phyloP scores from a whole-genome alignment of 2,888 invertebrate species.

The Drosophila limbata region DNA sequence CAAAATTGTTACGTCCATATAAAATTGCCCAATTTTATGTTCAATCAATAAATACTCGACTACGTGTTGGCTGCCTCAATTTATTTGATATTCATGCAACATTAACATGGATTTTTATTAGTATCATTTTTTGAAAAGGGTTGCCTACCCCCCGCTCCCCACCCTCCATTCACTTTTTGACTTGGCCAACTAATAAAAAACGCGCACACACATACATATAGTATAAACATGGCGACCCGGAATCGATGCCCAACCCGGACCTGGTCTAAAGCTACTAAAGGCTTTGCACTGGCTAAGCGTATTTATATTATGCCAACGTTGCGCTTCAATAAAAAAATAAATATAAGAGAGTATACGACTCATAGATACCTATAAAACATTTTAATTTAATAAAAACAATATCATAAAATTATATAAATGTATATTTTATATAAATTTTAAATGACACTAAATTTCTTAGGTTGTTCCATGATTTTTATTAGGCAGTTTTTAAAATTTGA shows the following conservation, averaged over 20 bases:
- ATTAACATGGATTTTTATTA: slow-evolving; percentile 82
- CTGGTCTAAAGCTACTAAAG: slow-evolving; percentile 42
- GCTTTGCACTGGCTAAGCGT: slow-evolving; percentile 66
- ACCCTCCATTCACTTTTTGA: neutral
- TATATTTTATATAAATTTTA: no score
- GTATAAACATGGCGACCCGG: slow-evolving; percentile 28
- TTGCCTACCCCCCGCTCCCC: slow-evolving; percentile 32
- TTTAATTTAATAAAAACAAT: no score
- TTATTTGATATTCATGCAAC: slow-evolving; percentile 81
- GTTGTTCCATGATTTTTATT: no score
- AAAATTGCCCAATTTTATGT: slow-evolving; percentile 79
- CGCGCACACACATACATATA: slow-evolving; percentile 26
- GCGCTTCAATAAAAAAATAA: slow-evolving; percentile 35
- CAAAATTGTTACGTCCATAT: slow-evolving; percentile 66
- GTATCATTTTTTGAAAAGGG: slow-evolving; percentile 81
- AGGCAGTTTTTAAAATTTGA: no score
- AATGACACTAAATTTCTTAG: no score
- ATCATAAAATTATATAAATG: no score
- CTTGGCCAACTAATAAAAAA: slow-evolving; percentile 59
- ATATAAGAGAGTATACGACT: neutral
- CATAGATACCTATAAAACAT: slow-evolving; percentile 18
- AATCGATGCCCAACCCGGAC: neutral
- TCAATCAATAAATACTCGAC: slow-evolving; percentile 73
- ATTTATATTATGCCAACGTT: slow-evolving; percentile 65
- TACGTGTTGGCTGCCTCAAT: slow-evolving; percentile 77